Evolutionary conservation across 2,113 vertebrate species (phyloP).

Genomic region (Dasyurus viverrinus): DNA sequence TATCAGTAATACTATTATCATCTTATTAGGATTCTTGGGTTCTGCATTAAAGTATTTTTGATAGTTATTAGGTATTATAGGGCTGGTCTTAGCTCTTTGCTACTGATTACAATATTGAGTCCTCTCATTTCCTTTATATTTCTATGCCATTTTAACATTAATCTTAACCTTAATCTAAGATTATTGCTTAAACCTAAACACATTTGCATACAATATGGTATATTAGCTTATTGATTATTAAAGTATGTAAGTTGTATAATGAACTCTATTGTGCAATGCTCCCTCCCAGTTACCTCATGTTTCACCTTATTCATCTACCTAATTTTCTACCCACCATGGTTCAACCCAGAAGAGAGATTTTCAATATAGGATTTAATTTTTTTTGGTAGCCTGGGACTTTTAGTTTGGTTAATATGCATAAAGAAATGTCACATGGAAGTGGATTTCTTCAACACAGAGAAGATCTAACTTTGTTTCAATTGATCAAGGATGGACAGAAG

Average conservation of each 20-base stretch:
- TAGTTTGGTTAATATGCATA: conserved; percentile 39
- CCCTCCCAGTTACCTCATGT: conserved; percentile 46
- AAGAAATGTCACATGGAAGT: conserved; percentile 32
- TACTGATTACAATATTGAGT: background rate
- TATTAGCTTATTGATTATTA: background rate
- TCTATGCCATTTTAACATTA: background rate
- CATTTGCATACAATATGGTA: background rate
- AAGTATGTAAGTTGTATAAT: conserved; percentile 12
- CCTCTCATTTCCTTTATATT: conserved; percentile 23
- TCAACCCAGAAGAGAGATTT: conserved; percentile 17
- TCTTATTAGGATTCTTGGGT: background rate
- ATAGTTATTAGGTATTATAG: background rate
- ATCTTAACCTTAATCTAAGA: conserved; percentile 3
- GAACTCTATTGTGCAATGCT: background rate
- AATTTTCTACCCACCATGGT: conserved; percentile 15
- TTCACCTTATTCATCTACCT: background rate
- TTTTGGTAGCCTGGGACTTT: conserved; percentile 14
- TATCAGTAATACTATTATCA: background rate
- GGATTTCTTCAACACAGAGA: no score
- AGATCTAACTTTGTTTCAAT: no score
- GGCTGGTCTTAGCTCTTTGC: background rate
- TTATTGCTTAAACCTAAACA: conserved; percentile 24
- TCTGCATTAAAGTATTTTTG: background rate
- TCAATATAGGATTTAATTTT: background rate
- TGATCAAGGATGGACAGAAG: no score